Percentiles rank a stretch among this genome's conserved stretches.
phyloP scores from a whole-genome alignment of 2,797 vertebrate genomes.

The Poeciliopsis infans region DNA sequence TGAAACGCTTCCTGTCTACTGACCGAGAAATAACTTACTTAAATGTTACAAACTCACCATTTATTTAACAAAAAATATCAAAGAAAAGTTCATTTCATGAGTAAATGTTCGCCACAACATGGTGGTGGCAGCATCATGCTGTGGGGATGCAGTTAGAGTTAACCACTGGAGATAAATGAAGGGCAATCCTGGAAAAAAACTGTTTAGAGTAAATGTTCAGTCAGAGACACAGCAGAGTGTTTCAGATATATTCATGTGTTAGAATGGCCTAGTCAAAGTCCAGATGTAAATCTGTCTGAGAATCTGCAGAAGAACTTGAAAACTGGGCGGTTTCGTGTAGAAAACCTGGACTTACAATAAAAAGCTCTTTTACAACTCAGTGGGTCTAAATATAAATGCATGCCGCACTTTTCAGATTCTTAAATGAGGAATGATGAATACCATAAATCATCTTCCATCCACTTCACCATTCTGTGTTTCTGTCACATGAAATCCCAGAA shows the following conservation, averaged over 20 bases:
- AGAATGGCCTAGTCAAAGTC: conserved; percentile 4
- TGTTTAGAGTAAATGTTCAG: neutral
- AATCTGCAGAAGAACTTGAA: neutral
- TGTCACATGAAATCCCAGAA: neutral
- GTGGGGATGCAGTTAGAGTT: neutral
- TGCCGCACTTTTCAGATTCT: neutral
- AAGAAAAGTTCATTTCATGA: neutral
- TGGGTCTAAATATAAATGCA: neutral
- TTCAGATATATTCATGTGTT: neutral
- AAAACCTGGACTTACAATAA: neutral
- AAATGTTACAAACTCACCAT: neutral
- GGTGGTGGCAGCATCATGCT: conserved; percentile 1
- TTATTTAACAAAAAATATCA: neutral
- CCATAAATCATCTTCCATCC: neutral
- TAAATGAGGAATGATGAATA: neutral
- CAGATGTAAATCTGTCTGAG: neutral
- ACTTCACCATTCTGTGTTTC: neutral
- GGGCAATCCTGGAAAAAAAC: neutral
- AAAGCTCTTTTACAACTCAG: neutral
- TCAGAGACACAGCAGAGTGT: neutral
- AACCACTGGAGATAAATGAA: neutral
- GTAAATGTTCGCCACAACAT: neutral
- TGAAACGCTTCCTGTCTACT: neutral
- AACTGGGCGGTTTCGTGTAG: too few relatives aligned
- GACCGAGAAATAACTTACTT: neutral